A percentile compares a stretch with the other conserved stretches of the same genome.
phyloP scores from a whole-genome alignment of 2,113 vertebrate genomes.

The Camelus dromedarius region DNA sequence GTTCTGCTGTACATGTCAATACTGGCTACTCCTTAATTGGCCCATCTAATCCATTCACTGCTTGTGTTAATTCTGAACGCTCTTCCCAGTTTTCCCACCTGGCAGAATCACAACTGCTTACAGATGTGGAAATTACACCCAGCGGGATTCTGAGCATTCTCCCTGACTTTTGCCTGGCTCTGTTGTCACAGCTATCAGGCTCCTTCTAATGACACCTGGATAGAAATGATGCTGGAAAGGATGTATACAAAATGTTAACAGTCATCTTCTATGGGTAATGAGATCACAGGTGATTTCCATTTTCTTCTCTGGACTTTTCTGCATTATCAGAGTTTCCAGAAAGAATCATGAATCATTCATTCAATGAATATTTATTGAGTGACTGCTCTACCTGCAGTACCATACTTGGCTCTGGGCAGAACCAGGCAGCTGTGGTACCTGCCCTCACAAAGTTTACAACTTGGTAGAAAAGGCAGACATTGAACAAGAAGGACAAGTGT shows the following conservation, averaged over 20 bases:
- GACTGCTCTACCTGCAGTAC: too few species aligned
- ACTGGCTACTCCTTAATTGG: not conserved
- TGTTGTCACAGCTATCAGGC: not conserved
- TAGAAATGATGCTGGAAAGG: not conserved
- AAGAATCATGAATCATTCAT: not conserved
- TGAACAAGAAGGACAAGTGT: not conserved
- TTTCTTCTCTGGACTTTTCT: not conserved
- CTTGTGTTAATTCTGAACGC: not conserved
- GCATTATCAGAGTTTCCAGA: not conserved
- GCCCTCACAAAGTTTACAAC: not conserved
- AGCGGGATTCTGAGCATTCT: not conserved
- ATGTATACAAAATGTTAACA: not conserved
- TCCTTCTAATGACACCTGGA: not conserved
- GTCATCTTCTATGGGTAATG: not conserved
- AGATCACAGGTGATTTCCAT: not conserved
- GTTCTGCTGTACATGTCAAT: not conserved
- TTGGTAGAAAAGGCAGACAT: not conserved
- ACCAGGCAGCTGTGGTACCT: not conserved
- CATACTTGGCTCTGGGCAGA: too few species aligned
- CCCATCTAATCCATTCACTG: not conserved
- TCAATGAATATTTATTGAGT: not conserved
- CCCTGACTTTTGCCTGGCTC: not conserved
- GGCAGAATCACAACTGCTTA: too few species aligned
- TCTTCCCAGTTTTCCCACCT: not conserved
- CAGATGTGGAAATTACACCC: not conserved